These are phyloP conservation scores for Hanleya hanleyi DNA, from an alignment of 2,888 invertebrate species.

Conservation along the genomic window DNA sequence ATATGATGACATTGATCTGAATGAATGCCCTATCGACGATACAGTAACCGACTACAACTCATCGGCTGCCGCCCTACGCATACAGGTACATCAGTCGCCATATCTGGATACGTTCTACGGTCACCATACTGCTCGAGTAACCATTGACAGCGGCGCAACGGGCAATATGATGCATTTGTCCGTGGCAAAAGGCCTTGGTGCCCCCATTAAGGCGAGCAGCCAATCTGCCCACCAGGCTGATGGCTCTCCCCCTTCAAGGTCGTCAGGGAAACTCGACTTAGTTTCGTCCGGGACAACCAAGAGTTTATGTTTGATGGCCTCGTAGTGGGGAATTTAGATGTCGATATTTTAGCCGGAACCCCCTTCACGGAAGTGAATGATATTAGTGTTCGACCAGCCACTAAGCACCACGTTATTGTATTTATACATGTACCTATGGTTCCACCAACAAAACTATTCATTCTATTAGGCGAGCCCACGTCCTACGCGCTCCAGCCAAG, in stretches of 20 bases:
- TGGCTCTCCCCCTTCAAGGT: conserved; percentile 20
- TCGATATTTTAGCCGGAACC: conserved; percentile 38
- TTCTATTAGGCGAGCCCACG: conserved; percentile 20
- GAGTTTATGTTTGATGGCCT: no score
- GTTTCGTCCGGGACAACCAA: no score
- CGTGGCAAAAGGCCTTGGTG: conserved; percentile 28
- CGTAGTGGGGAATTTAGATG: conserved; percentile 38
- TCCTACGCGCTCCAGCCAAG: conserved; percentile 16
- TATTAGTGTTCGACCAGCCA: conserved; percentile 36
- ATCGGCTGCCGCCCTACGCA: no score
- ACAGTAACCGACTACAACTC: no score
- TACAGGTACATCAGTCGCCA: no score
- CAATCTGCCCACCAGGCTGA: conserved; percentile 30
- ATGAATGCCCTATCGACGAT: no score
- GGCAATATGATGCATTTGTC: conserved; percentile 36
- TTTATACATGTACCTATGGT: conserved; percentile 10
- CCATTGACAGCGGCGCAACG: background rate
- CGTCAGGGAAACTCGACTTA: no score
- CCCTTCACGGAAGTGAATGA: conserved; percentile 45
- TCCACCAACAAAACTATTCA: background rate
- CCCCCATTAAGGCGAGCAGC: conserved; percentile 20
- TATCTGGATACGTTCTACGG: no score
- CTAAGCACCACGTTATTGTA: conserved; percentile 28
- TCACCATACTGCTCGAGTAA: background rate
- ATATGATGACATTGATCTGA: no score